A percentile compares a stretch with the other conserved stretches of the same genome.
Conservation (phyloP, 2,888 invertebrate species). For the Phragmatobia fuliginosa region DNA sequence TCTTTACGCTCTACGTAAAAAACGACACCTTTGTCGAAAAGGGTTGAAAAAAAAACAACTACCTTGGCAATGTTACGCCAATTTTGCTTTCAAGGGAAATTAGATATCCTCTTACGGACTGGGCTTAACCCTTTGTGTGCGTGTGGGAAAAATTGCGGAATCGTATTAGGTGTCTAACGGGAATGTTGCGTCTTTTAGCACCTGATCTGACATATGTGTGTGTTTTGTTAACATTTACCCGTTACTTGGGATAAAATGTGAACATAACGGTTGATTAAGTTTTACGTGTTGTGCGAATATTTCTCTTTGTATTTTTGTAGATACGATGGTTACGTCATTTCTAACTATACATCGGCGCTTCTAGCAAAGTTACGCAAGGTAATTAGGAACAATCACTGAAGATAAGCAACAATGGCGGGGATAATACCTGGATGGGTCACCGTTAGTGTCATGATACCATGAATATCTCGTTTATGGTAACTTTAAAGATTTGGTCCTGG, state of each 20-base stretch:
- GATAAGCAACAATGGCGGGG: too few species aligned
- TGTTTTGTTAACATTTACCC: constrained; percentile 37
- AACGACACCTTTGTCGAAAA: constrained; percentile 77
- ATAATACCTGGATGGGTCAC: too few species aligned
- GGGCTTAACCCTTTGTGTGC: constrained; percentile 77
- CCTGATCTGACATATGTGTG: constrained; percentile 55
- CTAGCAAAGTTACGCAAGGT: too few species aligned
- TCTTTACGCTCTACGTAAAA: constrained; percentile 80
- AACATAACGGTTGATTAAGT: constrained; percentile 22
- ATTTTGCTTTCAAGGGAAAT: constrained; percentile 86
- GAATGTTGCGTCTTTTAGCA: constrained; percentile 51
- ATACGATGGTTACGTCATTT: neutral
- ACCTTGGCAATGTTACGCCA: constrained; percentile 84
- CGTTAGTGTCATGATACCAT: too few species aligned
- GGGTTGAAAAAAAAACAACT: constrained; percentile 67
- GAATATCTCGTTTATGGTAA: too few species aligned
- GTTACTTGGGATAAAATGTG: constrained; percentile 24
- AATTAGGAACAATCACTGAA: too few species aligned
- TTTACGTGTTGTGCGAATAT: constrained; percentile 7
- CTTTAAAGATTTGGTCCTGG: too few species aligned
- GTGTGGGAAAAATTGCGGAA: constrained; percentile 80
- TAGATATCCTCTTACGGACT: constrained; percentile 84
- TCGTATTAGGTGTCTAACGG: constrained; percentile 62
- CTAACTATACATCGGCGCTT: neutral
- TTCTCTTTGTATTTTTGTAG: neutral